phyloP scores from a whole-genome alignment of 2,888 invertebrate species.

The Drosophila demipolita region DNA sequence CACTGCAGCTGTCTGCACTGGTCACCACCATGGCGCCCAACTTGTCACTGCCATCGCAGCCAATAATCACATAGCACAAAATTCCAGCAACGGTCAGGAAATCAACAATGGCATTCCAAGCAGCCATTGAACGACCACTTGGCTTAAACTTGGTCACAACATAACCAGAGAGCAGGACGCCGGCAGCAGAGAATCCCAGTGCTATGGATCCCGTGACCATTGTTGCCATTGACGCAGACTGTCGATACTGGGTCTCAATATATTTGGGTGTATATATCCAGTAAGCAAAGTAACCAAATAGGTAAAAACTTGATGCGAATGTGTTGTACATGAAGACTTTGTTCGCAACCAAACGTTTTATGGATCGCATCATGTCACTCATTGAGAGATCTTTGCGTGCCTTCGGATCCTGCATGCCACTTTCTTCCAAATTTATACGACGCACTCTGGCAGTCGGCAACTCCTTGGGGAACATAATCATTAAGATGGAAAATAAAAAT shows the following conservation, averaged over 20 bases:
- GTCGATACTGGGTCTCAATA: conserved; percentile 92
- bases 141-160: conserved; percentile 88
- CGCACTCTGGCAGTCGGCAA: conserved; percentile 88
- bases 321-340: conserved; percentile 89
- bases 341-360: conserved; percentile 88
- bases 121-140: conserved; percentile 87
- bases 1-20: conserved; percentile 86
- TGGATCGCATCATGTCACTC: conserved; percentile 87
- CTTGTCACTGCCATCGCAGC: conserved; percentile 87
- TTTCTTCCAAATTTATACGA: conserved; percentile 75
- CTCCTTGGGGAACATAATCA: conserved; percentile 89
- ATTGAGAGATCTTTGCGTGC: conserved; percentile 79
- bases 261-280: conserved; percentile 93
- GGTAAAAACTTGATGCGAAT: conserved; percentile 89
- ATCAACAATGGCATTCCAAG: conserved; percentile 89
- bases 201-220: conserved; percentile 90
- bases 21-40: conserved; percentile 39
- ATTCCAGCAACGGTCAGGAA: conserved; percentile 88
- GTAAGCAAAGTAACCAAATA: conserved; percentile 90
- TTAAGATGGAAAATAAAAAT: conserved; percentile 86
- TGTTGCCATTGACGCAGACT: conserved; percentile 89
- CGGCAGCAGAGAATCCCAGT: conserved; percentile 89
- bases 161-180: conserved; percentile 88
- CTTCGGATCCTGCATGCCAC: conserved; percentile 41
- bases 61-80: conserved; percentile 88